These are phyloP conservation scores for Eilema sororculum DNA, from an alignment of 2,888 invertebrate genomes.

Conservation along the genomic window DNA sequence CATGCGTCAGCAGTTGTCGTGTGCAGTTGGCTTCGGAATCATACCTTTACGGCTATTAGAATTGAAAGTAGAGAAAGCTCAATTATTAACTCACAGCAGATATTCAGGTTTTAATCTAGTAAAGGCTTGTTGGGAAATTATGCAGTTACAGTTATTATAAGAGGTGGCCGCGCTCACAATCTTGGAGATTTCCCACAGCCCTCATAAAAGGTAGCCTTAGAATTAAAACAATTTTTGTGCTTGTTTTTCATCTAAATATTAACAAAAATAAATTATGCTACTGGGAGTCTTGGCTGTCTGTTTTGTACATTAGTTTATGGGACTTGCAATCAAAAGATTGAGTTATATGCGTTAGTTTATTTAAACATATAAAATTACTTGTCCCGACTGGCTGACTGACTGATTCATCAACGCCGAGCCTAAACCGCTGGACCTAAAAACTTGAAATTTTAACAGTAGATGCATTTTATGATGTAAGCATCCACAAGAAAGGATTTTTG, in stretches of 20 bases:
- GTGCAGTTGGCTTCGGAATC: too few relatives aligned
- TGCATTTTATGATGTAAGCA: too few relatives aligned
- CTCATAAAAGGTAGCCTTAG: background rate
- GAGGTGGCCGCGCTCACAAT: constrained; percentile 26
- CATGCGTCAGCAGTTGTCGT: too few relatives aligned
- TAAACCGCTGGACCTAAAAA: too few relatives aligned
- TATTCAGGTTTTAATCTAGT: constrained; percentile 9
- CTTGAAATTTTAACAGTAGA: too few relatives aligned
- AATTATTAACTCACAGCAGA: constrained; percentile 8
- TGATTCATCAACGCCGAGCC: too few relatives aligned
- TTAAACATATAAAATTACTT: too few relatives aligned
- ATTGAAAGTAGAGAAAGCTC: constrained; percentile 5
- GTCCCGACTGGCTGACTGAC: too few relatives aligned
- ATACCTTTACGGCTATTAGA: constrained; percentile 1
- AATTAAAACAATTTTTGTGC: background rate
- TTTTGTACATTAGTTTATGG: background rate
- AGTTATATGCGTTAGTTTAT: too few relatives aligned
- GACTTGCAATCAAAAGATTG: background rate
- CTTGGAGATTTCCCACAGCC: background rate
- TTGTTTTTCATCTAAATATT: background rate
- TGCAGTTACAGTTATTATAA: constrained; percentile 19
- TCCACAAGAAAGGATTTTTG: too few relatives aligned
- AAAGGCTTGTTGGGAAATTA: constrained; percentile 5
- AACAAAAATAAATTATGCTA: background rate
- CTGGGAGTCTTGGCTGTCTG: background rate